phyloP scores from a whole-genome alignment of 2,888 invertebrate species.

The Heliconius ismenius region DNA sequence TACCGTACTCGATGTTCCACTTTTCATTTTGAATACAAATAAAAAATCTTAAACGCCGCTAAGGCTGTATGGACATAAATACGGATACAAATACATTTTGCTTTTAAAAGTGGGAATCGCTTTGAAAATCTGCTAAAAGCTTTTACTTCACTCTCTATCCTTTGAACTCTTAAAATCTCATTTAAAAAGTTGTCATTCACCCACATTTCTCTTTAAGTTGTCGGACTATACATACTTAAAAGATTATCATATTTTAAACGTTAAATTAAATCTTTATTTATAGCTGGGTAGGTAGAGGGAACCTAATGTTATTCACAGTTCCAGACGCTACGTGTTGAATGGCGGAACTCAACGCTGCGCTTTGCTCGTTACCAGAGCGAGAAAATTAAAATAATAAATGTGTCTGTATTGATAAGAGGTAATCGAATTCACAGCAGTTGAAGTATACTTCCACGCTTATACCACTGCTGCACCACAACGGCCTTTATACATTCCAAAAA shows the following conservation, averaged over 20 bases:
- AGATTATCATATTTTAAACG: not conserved
- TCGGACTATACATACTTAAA: conserved; percentile 4
- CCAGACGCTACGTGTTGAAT: too few relatives aligned
- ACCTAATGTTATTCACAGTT: too few relatives aligned
- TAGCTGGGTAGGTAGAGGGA: too few relatives aligned
- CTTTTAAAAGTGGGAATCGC: conserved; percentile 33
- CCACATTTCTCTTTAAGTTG: conserved; percentile 15
- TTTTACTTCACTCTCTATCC: conserved; percentile 32
- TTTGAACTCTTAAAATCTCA: conserved; percentile 30
- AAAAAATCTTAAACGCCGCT: conserved; percentile 56
- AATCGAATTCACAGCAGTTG: too few relatives aligned
- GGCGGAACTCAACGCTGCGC: too few relatives aligned
- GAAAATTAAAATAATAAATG: too few relatives aligned
- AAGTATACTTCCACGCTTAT: too few relatives aligned
- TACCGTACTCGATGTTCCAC: conserved; percentile 49
- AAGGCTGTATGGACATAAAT: conserved; percentile 50
- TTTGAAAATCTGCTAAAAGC: conserved; percentile 39
- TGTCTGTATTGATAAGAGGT: too few relatives aligned
- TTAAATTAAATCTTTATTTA: too few relatives aligned
- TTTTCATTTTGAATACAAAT: conserved; percentile 60
- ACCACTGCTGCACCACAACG: too few relatives aligned
- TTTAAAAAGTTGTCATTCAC: conserved; percentile 25
- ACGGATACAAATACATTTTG: conserved; percentile 42
- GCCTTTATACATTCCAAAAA: too few relatives aligned
- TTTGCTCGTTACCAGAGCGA: too few relatives aligned